Base-by-base conservation (phyloP, 2,797 vertebrate genomes). In the Danio tinwini region DNA sequence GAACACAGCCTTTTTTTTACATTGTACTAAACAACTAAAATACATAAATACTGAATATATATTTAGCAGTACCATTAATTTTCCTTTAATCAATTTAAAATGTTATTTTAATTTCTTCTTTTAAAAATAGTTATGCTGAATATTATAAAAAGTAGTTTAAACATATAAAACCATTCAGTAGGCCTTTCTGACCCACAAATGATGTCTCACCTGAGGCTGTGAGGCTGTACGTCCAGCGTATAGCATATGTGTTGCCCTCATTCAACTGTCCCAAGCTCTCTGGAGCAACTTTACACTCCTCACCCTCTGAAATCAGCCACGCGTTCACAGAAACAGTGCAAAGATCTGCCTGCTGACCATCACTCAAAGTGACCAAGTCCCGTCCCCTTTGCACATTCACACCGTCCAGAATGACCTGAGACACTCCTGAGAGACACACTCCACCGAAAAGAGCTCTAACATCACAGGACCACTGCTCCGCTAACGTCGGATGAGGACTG, bases 211-310 rank as follows among this genome's bases (percentile, higher is more conserved):
- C 93, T 4, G 65, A 68, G 29, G 76, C 17, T 72, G 10, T 78
- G 67, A 90, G 70, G 75, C n/a, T 81, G 87, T 93, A 94, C 0
- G 81, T 93, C 94, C 93, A 94, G 87, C 90, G 87, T 77, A 95
- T 55, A 59, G 93, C 88, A 11, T 94, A 95, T 2, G 93, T 90
- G 67, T 93, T 92, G 29, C 87, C 91, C 79, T 94, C 92, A 5
- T 93, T 87, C 39, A 95, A 90, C 86, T 95, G 94, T 1, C 93
- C 93, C 0, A 72, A 72, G 76, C 90, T 92, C 77, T 91, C 89
- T 59, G 92, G 40, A 0, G 88, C 86, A 6, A 89, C 68, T 67
- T 90, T 87, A 39, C 88, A 86, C 79, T 92, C 89, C 0, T 89
- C 93, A 39, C 89, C 89, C 82, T 93, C 90, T 69, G 88, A 90